Base-by-base conservation (phyloP, 2,113 vertebrate genomes). In the Lophotis ruficrista region DNA sequence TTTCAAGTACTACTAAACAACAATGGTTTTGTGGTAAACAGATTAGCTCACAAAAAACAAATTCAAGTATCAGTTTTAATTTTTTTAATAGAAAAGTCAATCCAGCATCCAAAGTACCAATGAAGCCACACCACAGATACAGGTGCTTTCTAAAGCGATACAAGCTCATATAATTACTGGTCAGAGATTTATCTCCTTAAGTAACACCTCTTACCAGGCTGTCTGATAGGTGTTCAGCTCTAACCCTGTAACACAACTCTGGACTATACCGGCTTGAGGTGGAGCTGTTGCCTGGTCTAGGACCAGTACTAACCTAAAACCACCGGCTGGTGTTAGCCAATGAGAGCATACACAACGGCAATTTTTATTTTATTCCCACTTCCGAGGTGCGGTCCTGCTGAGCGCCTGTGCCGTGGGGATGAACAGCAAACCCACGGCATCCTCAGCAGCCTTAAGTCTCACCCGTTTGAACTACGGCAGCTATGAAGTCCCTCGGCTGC, bases 261-360 rank as follows among this genome's bases (percentile, higher is more conserved):
- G 30, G 14, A 7, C 33, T 9, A 6, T 1, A 7, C 1, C 1
- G 5, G 54, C 2, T 22, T 24, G 30, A 6, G 57, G 7, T 6
- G n/a, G 45, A 56, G 71, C 90, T 20, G 35, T 14, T 64, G 27
- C 51, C 79, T 21, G 57, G 28, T 4, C 19, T 3, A 18, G 31
- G 7, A 58, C 21, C 18, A 43, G 41, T 30, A 24, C 9, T 23
- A 27, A 3, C 51, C 70, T 35, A 19, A 31, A 24, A 1, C 30
- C 72, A 14, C 17, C 1, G 6, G 6, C 14, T 6, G 7, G 12
- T 8, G 19, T 10, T 1, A 23, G 53, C 50, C 61, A 43, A 3
- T 10, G 7, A 1, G 10, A 31, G 37, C 7, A 16, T 54, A 12
- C 14, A 10, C 37, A 16, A 8, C 7, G 0, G 43, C 11, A 4